phyloP scores from a whole-genome alignment of 2,113 vertebrate species.

The Rattus rattus region DNA sequence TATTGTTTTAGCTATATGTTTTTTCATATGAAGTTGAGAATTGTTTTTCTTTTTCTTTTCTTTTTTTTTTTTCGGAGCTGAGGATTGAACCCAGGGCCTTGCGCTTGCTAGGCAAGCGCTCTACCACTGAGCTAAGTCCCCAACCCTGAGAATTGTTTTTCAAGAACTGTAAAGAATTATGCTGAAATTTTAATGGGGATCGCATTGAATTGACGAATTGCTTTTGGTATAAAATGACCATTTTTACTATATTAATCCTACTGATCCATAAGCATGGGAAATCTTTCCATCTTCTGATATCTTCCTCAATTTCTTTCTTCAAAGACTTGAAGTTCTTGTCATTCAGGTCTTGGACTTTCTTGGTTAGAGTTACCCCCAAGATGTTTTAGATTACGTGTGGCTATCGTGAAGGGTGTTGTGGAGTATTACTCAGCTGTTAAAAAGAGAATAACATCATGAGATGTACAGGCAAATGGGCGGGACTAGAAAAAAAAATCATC shows the following conservation, averaged over 20 bases:
- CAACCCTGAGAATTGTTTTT: not conserved
- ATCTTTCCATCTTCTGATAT: not conserved
- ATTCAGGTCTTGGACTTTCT: not conserved
- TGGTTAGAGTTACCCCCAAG: not conserved
- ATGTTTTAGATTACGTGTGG: not conserved
- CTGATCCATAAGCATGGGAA: not conserved
- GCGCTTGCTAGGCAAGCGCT: too few relatives aligned
- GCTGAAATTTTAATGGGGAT: not conserved
- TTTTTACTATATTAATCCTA: not conserved
- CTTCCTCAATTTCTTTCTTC: not conserved
- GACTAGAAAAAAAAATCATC: not conserved
- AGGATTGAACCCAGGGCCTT: too few relatives aligned
- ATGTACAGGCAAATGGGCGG: not conserved
- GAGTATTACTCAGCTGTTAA: not conserved
- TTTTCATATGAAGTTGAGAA: not conserved
- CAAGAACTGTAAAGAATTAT: not conserved
- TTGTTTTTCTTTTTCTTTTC: not conserved
- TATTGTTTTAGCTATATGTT: not conserved
- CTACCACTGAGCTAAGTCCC: too few relatives aligned
- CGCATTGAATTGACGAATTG: not conserved
- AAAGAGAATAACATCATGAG: not conserved
- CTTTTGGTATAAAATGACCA: not conserved
- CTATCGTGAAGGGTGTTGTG: not conserved
- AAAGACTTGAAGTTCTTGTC: not conserved
- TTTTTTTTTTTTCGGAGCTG: too few relatives aligned